phyloP scores from a whole-genome alignment of 2,113 vertebrate species.

The Poecile atricapillus region DNA sequence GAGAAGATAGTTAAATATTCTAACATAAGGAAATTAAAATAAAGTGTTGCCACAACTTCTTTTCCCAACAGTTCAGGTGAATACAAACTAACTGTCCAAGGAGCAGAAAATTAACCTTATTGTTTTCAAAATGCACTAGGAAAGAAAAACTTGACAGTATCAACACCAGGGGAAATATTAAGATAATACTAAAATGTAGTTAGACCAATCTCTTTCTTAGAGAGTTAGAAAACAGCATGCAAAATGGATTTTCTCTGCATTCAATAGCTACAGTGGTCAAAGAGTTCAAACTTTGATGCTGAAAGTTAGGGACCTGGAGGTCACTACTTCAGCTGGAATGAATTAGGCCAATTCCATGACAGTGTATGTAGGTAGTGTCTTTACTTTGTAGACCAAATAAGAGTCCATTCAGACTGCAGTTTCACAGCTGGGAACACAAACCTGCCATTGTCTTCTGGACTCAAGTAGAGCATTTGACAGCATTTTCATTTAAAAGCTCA shows the following conservation, averaged over 20 bases:
- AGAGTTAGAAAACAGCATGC: constrained; percentile 8
- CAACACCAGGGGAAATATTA: neutral
- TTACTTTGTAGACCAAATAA: neutral
- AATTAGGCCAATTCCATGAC: neutral
- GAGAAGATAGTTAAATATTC: neutral
- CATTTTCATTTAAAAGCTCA: neutral
- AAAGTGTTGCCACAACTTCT: constrained; percentile 3
- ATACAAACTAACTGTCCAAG: neutral
- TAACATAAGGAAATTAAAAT: constrained; percentile 2
- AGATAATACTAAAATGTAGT: neutral
- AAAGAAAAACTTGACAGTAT: neutral
- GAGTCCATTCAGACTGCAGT: neutral
- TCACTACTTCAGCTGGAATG: neutral
- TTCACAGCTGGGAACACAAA: constrained; percentile 11
- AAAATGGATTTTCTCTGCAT: constrained; percentile 51
- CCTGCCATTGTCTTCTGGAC: neutral
- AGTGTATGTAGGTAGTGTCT: neutral
- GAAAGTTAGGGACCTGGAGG: neutral
- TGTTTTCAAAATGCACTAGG: neutral
- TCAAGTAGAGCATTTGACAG: neutral
- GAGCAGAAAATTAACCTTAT: neutral
- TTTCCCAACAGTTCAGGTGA: neutral
- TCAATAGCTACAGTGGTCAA: neutral
- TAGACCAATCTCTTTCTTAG: neutral
- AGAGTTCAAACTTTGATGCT: neutral